Conservation (phyloP, 2,888 invertebrate species). For the Bursaphelenchus okinawaensis region DNA sequence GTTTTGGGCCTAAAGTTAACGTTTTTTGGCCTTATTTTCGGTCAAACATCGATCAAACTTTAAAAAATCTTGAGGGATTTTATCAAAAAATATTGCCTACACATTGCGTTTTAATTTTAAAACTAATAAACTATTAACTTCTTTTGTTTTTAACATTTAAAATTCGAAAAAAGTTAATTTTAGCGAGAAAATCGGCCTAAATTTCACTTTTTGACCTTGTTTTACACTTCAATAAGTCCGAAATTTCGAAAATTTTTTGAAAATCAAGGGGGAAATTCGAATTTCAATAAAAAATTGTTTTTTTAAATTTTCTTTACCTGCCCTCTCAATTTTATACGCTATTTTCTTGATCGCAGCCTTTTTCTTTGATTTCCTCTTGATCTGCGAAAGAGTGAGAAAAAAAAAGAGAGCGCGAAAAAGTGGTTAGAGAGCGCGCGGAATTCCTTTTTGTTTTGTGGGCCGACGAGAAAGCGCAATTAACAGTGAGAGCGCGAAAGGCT, state of each 20-base stretch:
- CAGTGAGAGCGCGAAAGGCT: neutral
- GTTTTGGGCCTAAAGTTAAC: too few relatives aligned
- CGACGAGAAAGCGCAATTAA: neutral
- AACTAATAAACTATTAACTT: too few relatives aligned
- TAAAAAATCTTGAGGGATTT: too few relatives aligned
- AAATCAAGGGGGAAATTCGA: neutral
- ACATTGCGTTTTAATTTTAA: neutral
- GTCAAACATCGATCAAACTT: too few relatives aligned
- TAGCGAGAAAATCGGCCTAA: neutral
- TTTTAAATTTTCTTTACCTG: neutral
- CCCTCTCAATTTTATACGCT: neutral
- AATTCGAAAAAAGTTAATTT: too few relatives aligned
- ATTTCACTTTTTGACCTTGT: neutral
- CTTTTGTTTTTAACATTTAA: neutral
- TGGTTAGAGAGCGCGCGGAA: too few relatives aligned
- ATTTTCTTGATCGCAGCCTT: neutral
- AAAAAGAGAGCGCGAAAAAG: neutral
- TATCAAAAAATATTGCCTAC: too few relatives aligned
- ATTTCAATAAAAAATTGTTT: neutral
- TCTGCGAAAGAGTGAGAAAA: neutral
- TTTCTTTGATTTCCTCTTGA: neutral
- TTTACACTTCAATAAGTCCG: neutral
- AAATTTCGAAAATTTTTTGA: neutral
- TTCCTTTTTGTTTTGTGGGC: too few relatives aligned
- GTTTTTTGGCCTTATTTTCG: neutral